phyloP scores from a whole-genome alignment of 2,797 vertebrate genomes.

The Eulemur rubriventer region DNA sequence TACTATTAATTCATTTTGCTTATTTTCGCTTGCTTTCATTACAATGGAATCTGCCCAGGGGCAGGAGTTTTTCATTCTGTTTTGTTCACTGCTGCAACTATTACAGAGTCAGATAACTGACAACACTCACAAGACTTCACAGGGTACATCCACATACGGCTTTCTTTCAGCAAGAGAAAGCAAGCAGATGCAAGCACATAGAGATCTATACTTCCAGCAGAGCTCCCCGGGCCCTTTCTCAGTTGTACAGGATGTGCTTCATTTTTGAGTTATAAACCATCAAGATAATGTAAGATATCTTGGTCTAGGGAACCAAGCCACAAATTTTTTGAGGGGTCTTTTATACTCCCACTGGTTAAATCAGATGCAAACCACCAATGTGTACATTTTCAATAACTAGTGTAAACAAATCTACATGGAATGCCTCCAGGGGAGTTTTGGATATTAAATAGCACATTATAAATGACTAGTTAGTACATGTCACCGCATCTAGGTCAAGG shows the following conservation, averaged over 20 bases:
- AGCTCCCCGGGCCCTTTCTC: neutral
- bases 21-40: neutral
- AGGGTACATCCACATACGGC: neutral
- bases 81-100: neutral
- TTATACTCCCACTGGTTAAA: neutral
- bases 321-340: neutral
- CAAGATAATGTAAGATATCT: neutral
- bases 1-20: neutral
- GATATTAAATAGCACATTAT: neutral
- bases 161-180: slow-evolving; percentile 3
- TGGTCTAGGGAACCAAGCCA: neutral
- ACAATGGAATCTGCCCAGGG: neutral
- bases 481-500: neutral
- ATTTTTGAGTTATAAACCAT: neutral
- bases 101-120: neutral
- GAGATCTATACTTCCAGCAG: neutral
- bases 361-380: neutral
- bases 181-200: neutral
- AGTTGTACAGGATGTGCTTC: neutral
- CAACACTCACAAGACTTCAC: neutral
- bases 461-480: neutral
- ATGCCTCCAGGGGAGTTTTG: neutral
- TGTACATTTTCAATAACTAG: neutral
- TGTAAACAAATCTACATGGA: neutral
- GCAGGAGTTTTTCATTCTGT: neutral